Percentiles rank a stretch among this genome's conserved stretches.
Evolutionary conservation across 2,888 invertebrate genomes (phyloP).

Genomic region (Chloroclysta siterata): DNA sequence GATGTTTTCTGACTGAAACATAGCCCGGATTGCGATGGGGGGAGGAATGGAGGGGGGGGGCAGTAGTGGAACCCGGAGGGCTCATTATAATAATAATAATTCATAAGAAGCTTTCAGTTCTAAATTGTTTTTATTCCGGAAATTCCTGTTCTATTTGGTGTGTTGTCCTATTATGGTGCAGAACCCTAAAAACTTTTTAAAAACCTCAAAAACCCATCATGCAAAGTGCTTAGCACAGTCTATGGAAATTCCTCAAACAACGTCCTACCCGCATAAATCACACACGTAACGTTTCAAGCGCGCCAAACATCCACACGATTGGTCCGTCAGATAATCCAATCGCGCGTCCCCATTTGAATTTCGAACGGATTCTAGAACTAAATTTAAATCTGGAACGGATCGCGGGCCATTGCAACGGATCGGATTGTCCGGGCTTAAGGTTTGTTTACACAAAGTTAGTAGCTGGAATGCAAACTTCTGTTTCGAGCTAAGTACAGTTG

Average conservation of each 20-base stretch:
- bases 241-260: background rate
- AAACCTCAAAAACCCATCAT: background rate
- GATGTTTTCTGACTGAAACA: too few species aligned
- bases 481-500: conserved; percentile 27
- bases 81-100: too few species aligned
- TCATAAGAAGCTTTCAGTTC: too few species aligned
- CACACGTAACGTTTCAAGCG: conserved; percentile 18
- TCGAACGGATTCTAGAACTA: conserved; percentile 45
- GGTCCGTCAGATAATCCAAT: conserved; percentile 47
- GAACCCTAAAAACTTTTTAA: background rate
- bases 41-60: too few species aligned
- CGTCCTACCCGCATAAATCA: conserved; percentile 16
- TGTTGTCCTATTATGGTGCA: too few species aligned
- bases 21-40: too few species aligned
- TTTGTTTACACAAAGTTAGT: conserved; percentile 38
- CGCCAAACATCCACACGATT: conserved; percentile 28
- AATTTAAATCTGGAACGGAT: conserved; percentile 47
- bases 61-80: too few species aligned
- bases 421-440: conserved; percentile 38
- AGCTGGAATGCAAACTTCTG: conserved; percentile 25
- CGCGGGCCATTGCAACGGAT: conserved; percentile 36
- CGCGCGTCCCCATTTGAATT: conserved; percentile 48
- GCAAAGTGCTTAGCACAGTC: background rate
- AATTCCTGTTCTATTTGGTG: too few species aligned
- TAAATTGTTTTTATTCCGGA: too few species aligned